Evolutionary conservation across 2,797 vertebrate genomes (phyloP).

Genomic region (Semaprochilodus insignis): DNA sequence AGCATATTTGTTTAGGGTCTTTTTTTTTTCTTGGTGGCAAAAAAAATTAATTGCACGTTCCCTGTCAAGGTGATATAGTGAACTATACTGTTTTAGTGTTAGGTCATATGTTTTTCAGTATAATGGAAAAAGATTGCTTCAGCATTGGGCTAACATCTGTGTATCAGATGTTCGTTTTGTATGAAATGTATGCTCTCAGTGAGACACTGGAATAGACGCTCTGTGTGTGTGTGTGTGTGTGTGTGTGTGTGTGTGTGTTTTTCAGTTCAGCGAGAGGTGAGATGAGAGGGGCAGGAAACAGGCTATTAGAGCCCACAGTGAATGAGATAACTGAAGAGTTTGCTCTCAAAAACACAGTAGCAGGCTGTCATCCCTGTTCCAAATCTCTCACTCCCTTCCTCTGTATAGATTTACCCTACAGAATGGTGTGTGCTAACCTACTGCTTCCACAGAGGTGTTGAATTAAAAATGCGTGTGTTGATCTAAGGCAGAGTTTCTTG

Average conservation of each 20-base stretch:
- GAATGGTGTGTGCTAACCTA: too few species aligned
- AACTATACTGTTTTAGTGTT: conserved; percentile 2
- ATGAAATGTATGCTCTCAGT: conserved; percentile 10
- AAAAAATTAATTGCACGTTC: neutral
- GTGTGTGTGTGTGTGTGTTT: neutral
- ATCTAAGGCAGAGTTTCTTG: neutral
- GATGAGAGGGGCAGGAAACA: conserved; percentile 29
- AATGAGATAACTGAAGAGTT: conserved; percentile 30
- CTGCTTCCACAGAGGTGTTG: neutral
- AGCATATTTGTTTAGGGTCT: neutral
- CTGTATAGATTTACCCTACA: too few species aligned
- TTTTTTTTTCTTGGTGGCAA: too few species aligned
- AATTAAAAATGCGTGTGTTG: neutral
- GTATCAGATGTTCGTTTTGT: conserved; percentile 26
- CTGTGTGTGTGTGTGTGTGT: conserved; percentile 14
- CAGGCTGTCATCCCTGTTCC: neutral
- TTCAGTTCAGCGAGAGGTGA: neutral
- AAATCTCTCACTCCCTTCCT: neutral
- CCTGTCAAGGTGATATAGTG: neutral
- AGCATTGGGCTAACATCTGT: conserved; percentile 24
- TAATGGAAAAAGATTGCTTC: conserved; percentile 9
- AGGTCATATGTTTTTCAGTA: neutral
- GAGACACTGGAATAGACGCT: neutral
- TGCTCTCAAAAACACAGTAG: neutral
- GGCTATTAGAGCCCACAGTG: conserved; percentile 38